These are phyloP conservation scores for Cydia fagiglandana DNA, from an alignment of 1,140 invertebrate species.

Conservation along the genomic window DNA sequence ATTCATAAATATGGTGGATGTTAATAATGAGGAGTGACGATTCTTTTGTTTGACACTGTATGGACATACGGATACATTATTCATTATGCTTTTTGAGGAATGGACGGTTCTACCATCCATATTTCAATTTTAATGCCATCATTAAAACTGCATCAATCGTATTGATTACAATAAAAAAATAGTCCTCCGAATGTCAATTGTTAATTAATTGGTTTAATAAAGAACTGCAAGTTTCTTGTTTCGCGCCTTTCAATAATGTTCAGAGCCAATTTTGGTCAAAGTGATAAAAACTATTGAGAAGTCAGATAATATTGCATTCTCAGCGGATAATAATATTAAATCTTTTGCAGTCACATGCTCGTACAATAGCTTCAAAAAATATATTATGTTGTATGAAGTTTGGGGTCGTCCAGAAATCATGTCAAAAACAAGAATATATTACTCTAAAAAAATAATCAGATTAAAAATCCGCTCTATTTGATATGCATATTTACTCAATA, in stretches of 20 bases:
- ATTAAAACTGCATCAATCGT: slow-evolving; percentile 19
- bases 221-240: slow-evolving; percentile 2
- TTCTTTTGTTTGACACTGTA: slow-evolving; percentile 13
- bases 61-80: slow-evolving; percentile 22
- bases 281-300: background rate
- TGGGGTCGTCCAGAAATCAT: no score
- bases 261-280: background rate
- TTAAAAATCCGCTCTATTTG: no score
- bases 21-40: slow-evolving; percentile 13
- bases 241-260: background rate
- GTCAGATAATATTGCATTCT: background rate
- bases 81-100: background rate
- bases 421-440: no score
- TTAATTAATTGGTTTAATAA: slow-evolving; percentile 7
- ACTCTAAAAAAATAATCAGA: no score
- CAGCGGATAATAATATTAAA: no score
- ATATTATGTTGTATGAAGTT: no score
- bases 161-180: background rate
- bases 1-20: slow-evolving; percentile 29
- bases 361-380: no score
- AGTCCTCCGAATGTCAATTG: background rate
- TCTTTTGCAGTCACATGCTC: no score
- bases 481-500: no score
- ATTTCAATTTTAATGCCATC: slow-evolving; percentile 11
- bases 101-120: background rate